Evolutionary conservation across 2,797 vertebrate genomes (phyloP), one percentile per base, ranked within the genome.

Genomic region (Sparidentex hasta): DNA sequence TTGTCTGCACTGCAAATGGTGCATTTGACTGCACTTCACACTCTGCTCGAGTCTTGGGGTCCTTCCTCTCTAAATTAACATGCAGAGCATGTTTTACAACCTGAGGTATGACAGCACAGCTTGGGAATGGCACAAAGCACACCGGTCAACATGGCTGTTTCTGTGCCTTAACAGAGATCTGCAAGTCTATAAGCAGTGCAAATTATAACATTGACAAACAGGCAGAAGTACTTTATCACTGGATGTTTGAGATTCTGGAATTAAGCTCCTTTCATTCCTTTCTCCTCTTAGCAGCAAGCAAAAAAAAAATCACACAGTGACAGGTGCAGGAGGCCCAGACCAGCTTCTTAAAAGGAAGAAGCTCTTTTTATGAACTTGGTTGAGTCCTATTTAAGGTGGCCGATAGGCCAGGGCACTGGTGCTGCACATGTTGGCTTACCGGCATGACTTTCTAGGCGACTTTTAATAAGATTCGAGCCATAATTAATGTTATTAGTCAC

Each of bases 401-500:
- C 1, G 20, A 33, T 27, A 41, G n/a, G n/a, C 21, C 48, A 56
- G 20, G 58, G 23, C 13, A 9, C 43, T 16, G 17, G 0, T 58
- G 11, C 52, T 38, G 47, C n/a, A 38, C 20, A 47, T 65, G 38
- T n/a, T 58, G 55, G 25, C 46, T 58, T 51, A 20, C 43, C n/a
- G 63, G 11, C 12, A 29, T 29, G n/a, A 2, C 58, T 38, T 23
- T 43, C 21, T 5, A 12, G 7, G 33, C 27, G 21, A 59, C 12
- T 52, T 52, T 38, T 52, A 59, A 55, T 56, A 20, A 52, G 56
- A 62, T 7, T 59, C 23, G 20, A 70, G 59, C 6, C 13, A 43
- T 65, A 58, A 66, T 75, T 67, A 23, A 48, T 68, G 57, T 63
- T 41, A 55, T 54, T 62, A 43, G 56, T 48, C 41, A 58, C 18